Percentiles rank a stretch among this genome's conserved stretches.
Conservation (phyloP, 2,113 vertebrate species). For the Halcyon malimbica region DNA sequence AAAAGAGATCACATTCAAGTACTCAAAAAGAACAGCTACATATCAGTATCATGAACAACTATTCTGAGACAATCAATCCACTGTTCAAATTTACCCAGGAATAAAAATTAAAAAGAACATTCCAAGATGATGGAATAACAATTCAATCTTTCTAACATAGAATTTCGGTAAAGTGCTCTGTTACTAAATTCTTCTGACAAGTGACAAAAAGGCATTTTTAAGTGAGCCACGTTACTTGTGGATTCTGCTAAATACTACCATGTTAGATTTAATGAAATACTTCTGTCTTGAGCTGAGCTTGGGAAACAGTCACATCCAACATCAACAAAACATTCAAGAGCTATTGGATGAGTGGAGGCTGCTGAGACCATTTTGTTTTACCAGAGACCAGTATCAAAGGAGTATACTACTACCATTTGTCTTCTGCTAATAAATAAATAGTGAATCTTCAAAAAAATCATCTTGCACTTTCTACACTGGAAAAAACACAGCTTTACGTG, state of each 20-base stretch:
- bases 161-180: neutral
- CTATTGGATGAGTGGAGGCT: neutral
- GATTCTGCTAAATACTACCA: neutral
- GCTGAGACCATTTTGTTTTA: neutral
- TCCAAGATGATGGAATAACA: neutral
- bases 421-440: neutral
- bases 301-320: neutral
- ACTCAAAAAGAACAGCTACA: neutral
- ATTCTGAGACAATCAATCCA: neutral
- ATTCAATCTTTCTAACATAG: neutral
- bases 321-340: neutral
- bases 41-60: neutral
- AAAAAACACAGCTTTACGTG: neutral
- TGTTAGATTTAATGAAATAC: neutral
- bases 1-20: neutral
- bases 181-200: neutral
- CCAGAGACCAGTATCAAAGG: neutral
- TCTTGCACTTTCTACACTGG: neutral
- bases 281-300: neutral
- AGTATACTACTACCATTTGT: neutral
- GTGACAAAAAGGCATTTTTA: neutral
- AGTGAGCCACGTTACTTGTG: neutral
- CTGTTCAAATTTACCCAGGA: neutral
- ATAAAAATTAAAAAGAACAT: neutral
- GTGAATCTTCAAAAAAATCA: neutral